Conservation (phyloP, 2,888 invertebrate species). For the Lasioglossum oenotherae region DNA sequence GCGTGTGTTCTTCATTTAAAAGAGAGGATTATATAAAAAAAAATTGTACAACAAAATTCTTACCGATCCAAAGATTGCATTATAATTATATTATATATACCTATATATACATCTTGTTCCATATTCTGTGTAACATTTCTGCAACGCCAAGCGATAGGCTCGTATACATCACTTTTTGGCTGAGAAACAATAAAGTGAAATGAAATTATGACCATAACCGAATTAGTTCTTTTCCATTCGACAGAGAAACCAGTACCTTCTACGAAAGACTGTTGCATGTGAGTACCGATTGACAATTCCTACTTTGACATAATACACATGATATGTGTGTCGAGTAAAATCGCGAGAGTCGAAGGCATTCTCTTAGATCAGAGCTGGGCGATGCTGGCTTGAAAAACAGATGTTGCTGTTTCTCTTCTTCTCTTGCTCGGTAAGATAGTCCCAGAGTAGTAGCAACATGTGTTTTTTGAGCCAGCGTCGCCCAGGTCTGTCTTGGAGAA, state of each 20-base stretch:
- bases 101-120: slow-evolving; percentile 10
- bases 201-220: slow-evolving; percentile 40
- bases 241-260: slow-evolving; percentile 45
- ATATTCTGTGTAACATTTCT: slow-evolving; percentile 38
- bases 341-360: background rate
- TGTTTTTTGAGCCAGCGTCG: no score
- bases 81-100: background rate
- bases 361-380: background rate
- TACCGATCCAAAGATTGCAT: slow-evolving; percentile 11
- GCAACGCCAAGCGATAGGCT: slow-evolving; percentile 55
- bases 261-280: background rate
- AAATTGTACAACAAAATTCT: background rate
- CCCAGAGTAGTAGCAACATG: no score
- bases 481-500: background rate
- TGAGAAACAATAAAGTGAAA: slow-evolving; percentile 73
- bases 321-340: background rate
- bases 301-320: background rate
- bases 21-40: slow-evolving; percentile 1
- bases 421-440: no score
- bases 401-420: no score
- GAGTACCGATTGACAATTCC: slow-evolving; percentile 7
- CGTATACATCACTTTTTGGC: slow-evolving; percentile 60
- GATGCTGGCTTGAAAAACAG: no score
- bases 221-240: slow-evolving; percentile 48
- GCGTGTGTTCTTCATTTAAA: slow-evolving; percentile 3